Base-by-base conservation (phyloP, 2,113 vertebrate genomes). In the Hydropotes inermis region DNA sequence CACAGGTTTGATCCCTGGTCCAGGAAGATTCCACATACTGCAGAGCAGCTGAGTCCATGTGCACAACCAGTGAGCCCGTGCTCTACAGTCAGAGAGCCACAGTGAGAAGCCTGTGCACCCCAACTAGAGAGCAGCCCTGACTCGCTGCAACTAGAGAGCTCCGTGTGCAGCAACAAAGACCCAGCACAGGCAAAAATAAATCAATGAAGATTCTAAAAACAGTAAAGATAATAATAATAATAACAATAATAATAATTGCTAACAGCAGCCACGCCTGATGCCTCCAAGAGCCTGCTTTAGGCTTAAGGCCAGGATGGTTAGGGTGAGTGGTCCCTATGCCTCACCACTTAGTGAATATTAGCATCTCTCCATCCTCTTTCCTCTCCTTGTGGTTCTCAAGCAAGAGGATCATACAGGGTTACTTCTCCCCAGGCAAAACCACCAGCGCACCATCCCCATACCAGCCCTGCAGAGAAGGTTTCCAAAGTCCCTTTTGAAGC, bases 301-400 rank as follows among this genome's bases (percentile, higher is more conserved):
- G 14, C 47, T 39, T 81, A 88, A 60, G 5, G 15, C 50, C 47
- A 79, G 82, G 27, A 16, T 15, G 28, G 39, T 64, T 33, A 50
- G 33, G 8, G 3, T 39, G 11, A 58, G 0, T 28, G 16, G 17
- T 13, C 28, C 0, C 17, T 15, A 45, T 1, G 16, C 14, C 52
- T 28, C 54, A 36, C 16, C n/a, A 61, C n/a, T 82, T 30, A 16
- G 0, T 79, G 36, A 79, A 8, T 28, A 81, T 21, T 28, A 93
- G 87, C 17, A 60, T 19, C 8, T 43, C 33, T 50, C 74, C 43
- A 6, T 27, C 50, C 1, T 74, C 55, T 50, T 23, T 27, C 52
- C 2, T 83, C 57, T 84, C 30, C 61, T 47, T 47, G 27, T 36
- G 25, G 21, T 25, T 87, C 15, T 74, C 12, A 43, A 54, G 8